Evolutionary conservation across 2,797 vertebrate genomes (phyloP).

Genomic region (Falco rusticolus): DNA sequence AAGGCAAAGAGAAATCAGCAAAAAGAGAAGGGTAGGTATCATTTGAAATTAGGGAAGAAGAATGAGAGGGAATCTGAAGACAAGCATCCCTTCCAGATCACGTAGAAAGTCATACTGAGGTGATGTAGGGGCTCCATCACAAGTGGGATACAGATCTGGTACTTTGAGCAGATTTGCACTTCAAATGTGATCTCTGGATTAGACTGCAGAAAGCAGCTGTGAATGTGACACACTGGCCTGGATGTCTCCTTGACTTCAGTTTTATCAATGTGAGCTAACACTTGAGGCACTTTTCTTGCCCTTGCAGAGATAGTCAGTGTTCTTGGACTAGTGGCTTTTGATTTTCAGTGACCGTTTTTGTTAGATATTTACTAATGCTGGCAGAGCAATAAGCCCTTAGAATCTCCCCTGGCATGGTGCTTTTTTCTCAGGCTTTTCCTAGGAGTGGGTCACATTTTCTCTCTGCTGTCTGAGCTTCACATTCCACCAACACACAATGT

Average conservation of each 20-base stretch:
- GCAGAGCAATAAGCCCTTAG: neutral
- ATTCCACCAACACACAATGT: too few species aligned
- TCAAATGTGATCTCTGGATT: neutral
- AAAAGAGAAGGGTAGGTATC: conserved; percentile 55
- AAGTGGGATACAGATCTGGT: neutral
- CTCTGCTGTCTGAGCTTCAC: neutral
- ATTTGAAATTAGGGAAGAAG: neutral
- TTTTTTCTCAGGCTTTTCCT: neutral
- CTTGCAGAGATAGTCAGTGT: neutral
- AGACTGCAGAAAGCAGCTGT: neutral
- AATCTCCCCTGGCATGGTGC: neutral
- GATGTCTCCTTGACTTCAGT: neutral
- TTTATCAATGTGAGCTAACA: neutral
- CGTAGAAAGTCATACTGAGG: neutral
- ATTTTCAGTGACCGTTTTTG: neutral
- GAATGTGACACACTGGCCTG: neutral
- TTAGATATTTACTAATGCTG: neutral
- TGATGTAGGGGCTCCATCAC: neutral
- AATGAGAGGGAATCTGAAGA: neutral
- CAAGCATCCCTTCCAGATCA: neutral
- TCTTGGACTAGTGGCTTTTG: neutral
- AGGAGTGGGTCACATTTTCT: neutral
- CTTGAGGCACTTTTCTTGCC: neutral
- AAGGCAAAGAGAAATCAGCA: neutral
- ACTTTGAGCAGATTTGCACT: neutral